phyloP scores from a whole-genome alignment of 2,888 invertebrate species.

The Linnaemya tessellans region DNA sequence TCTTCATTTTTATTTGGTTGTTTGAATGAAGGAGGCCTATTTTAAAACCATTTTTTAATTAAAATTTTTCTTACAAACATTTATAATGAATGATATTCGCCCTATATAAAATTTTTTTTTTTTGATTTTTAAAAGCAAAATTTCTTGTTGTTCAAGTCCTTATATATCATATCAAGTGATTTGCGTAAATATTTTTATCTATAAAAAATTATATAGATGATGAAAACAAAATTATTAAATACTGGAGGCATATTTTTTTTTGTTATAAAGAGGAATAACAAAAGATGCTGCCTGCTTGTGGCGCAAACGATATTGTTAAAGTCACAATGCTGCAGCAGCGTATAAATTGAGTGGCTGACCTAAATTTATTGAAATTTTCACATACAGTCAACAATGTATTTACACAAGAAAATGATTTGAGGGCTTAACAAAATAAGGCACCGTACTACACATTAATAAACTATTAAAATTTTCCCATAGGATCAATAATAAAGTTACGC shows the following conservation, averaged over 20 bases:
- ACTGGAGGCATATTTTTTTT: background rate
- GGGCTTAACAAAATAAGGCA: background rate
- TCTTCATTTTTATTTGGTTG: no score
- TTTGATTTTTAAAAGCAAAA: no score
- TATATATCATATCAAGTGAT: background rate
- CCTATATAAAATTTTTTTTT: no score
- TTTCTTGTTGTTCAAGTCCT: no score
- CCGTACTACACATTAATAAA: constrained; percentile 53
- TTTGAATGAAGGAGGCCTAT: no score
- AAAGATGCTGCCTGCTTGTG: background rate
- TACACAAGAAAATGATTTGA: constrained; percentile 7
- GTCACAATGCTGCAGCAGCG: background rate
- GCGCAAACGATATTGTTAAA: background rate
- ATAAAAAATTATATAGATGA: background rate
- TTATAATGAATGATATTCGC: no score
- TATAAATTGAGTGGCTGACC: background rate
- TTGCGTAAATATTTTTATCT: background rate
- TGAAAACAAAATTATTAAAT: background rate
- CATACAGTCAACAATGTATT: constrained; percentile 1
- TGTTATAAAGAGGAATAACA: background rate
- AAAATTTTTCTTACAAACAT: no score
- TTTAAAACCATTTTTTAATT: no score
- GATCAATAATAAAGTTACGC: constrained; percentile 60
- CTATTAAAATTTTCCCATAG: constrained; percentile 63
- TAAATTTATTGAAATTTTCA: background rate